phyloP scores from a whole-genome alignment of 2,888 invertebrate genomes.

The Acanthosepion lycidas region DNA sequence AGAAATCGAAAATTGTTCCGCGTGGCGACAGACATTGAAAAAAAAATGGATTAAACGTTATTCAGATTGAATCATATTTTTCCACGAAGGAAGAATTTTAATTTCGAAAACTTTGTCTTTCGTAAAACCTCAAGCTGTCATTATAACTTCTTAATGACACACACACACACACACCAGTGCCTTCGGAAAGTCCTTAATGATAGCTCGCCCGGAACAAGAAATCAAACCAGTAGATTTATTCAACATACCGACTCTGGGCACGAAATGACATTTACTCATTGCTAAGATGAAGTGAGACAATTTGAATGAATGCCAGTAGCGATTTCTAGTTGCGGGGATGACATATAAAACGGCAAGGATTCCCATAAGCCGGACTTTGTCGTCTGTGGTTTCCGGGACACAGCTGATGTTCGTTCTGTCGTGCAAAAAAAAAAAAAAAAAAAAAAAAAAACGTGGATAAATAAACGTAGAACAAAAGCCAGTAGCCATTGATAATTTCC shows the following conservation, averaged over 20 bases:
- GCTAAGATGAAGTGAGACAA: background rate
- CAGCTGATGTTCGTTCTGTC: background rate
- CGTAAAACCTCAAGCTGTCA: too few relatives aligned
- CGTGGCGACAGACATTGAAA: too few relatives aligned
- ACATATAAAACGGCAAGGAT: constrained; percentile 7
- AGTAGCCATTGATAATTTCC: background rate
- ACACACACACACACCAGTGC: too few relatives aligned
- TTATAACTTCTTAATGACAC: too few relatives aligned
- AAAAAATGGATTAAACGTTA: too few relatives aligned
- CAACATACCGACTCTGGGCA: background rate
- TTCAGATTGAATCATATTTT: too few relatives aligned
- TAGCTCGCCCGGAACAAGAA: background rate
- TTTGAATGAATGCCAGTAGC: background rate
- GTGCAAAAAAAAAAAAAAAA: background rate
- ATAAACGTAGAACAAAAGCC: background rate
- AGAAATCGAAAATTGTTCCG: too few relatives aligned
- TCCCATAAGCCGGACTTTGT: background rate
- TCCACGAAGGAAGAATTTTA: too few relatives aligned
- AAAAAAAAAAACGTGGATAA: too few relatives aligned
- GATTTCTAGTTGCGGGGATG: background rate
- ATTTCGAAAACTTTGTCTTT: too few relatives aligned
- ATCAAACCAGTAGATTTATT: background rate
- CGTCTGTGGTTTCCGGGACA: background rate
- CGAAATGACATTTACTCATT: background rate
- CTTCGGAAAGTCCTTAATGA: background rate